Base-by-base conservation (phyloP, 2,797 vertebrate species). In the Carapus acus region DNA sequence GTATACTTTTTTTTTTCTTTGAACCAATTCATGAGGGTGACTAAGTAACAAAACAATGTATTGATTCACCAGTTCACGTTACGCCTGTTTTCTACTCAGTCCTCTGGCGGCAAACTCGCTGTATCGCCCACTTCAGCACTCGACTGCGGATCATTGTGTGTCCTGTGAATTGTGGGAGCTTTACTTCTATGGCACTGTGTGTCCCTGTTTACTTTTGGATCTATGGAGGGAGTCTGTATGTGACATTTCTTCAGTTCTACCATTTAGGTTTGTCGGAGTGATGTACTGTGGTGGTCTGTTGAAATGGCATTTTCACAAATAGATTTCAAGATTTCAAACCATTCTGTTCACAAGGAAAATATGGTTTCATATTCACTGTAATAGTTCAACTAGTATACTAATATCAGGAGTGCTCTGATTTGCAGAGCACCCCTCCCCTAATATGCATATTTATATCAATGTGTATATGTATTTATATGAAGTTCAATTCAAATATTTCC, bases 121-220 rank as follows among this genome's bases (percentile, higher is more conserved):
- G 16, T 38, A 37, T 33, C 55, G 39, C 43, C 49, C 27, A 6
- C 2, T 17, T 16, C 34, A 20, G 9, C 22, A 54, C 37, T 57
- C 60, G 47, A 56, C 49, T 44, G 48, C 50, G 37, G 53, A 49
- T 61, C 51, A 44, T 50, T 66, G 57, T 34, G 24, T 62, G 60
- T 58, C 54, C 44, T 69, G 46, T 61, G 15, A 53, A 21, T 39
- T 43, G 56, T 52, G 41, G 45, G 43, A 50, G 24, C 34, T 54
- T 68, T 71, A 46, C 55, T 49, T 73, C 64, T 72, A 43, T 73
- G 64, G 78, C 66, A 68, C 64, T 31, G 58, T 75, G 69, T 71
- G 67, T 79, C 59, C 17, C 36, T 64, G 51, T 67, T 33, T 54
- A n/a, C 27, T 44, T 79, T 62, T 59, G 34, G 41, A 62, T 42